These are phyloP conservation scores for Gambusia holbrooki DNA, from an alignment of 2,113 vertebrate genomes.

Conservation along the genomic window DNA sequence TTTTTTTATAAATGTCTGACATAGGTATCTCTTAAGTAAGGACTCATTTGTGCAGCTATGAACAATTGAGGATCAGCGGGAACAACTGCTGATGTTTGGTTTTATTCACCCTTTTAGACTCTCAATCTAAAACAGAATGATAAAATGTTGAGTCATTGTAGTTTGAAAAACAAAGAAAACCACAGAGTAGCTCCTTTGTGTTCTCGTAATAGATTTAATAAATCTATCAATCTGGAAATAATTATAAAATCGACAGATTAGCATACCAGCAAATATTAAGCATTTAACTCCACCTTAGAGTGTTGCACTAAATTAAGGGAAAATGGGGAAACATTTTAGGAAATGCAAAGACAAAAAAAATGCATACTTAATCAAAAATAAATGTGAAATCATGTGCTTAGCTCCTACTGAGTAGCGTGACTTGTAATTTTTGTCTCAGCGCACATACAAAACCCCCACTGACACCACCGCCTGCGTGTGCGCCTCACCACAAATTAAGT, in stretches of 20 bases:
- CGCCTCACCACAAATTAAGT: conserved; percentile 68
- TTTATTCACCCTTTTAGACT: neutral
- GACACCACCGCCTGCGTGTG: conserved; percentile 44
- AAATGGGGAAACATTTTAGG: neutral
- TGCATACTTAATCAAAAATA: conserved; percentile 12
- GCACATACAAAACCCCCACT: conserved; percentile 19
- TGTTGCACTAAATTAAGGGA: neutral
- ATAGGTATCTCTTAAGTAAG: neutral
- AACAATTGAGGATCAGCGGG: neutral
- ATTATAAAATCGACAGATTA: neutral
- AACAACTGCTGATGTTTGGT: neutral
- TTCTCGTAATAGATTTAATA: neutral
- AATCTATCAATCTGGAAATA: conserved; percentile 19
- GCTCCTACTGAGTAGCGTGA: conserved; percentile 21
- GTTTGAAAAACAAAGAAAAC: no score
- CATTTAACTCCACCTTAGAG: neutral
- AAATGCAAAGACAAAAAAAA: conserved; percentile 1
- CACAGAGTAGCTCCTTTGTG: no score
- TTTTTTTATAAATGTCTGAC: neutral
- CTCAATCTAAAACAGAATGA: neutral
- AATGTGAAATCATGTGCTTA: conserved; percentile 10
- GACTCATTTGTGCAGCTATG: no score
- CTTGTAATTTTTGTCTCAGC: conserved; percentile 44
- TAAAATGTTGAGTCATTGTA: neutral
- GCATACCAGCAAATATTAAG: neutral